These are phyloP conservation scores for Callosobruchus maculatus DNA, from an alignment of 2,888 invertebrate species.

Conservation along the genomic window DNA sequence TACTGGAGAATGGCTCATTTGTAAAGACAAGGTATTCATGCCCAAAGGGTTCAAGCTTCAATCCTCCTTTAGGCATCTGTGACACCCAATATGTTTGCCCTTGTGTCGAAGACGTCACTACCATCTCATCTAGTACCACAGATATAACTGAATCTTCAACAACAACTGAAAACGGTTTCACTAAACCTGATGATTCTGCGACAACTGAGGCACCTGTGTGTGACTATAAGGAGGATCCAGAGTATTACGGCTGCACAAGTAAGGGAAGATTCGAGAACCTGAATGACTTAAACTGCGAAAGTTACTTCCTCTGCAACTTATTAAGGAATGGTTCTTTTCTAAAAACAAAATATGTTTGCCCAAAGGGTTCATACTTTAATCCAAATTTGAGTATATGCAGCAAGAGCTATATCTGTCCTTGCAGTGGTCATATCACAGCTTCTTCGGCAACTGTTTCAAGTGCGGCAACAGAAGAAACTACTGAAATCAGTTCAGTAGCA, in stretches of 20 bases:
- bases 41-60: conserved; percentile 21
- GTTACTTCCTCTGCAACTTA: conserved; percentile 27
- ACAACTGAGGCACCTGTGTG: conserved; percentile 14
- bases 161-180: no score
- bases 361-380: conserved; percentile 25
- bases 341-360: conserved; percentile 33
- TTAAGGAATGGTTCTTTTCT: conserved; percentile 32
- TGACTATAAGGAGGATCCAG: conserved; percentile 7
- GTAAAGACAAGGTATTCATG: conserved; percentile 34
- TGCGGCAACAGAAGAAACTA: background rate
- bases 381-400: conserved; percentile 19
- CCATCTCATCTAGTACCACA: conserved; percentile 8
- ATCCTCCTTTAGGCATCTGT: conserved; percentile 19
- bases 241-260: conserved; percentile 27
- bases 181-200: background rate
- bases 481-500: background rate
- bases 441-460: background rate
- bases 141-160: background rate
- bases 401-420: conserved; percentile 7
- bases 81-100: conserved; percentile 20
- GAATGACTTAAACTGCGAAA: conserved; percentile 37
- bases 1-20: conserved; percentile 32
- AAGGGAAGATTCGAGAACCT: conserved; percentile 49
- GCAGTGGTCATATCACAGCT: background rate
- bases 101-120: conserved; percentile 1